Evolutionary conservation across 1,140 invertebrate genomes (phyloP), one percentile per base, ranked within the genome.

Genomic region (Tetraneura akinire): DNA sequence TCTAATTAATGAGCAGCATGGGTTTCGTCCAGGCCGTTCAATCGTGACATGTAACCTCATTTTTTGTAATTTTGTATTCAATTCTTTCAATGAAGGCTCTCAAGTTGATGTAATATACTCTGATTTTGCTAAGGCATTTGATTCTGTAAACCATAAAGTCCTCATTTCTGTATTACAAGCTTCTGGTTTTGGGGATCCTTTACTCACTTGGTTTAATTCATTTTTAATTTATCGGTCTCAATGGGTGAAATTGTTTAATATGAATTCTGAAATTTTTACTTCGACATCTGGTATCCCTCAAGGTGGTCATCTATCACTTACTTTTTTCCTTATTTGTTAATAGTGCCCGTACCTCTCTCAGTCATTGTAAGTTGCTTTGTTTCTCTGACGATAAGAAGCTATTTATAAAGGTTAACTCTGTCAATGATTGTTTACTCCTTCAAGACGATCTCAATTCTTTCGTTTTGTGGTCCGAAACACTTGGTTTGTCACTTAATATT

Each of bases 51-150:
- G 21, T 5, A 55, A 55, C 6, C n/a, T 55, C 11, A 8, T 8
- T 5, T 55, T 18, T 18, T 51, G 49, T 10, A 55, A 55, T 23
- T 55, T n/a, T n/a, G 23, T 55, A 55, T 23, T 21, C 10, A 13
- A 18, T 23, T n/a, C n/a, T n/a, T n/a, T n/a, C n/a, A n/a, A 23
- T 13, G 21, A 23, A 9, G 53, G n/a, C 1, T 21, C n/a, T 6
- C n/a, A 55, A 23, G 53, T 55, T 55, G 6, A 55, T 55, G n/a
- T 55, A 0, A 23, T 21, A 0, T 55, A 55, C 10, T 23, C 53
- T 10, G 53, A 55, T 13, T 55, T 55, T 55, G 53, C 21, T 10
- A 55, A 55, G 8, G 8, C 53, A 23, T 55, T 55, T 82, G 92
- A 55, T 11, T 55, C 8, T 9, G 53, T 55, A 4, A 23, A 55